Base-by-base conservation (phyloP, 2,113 vertebrate species). In the Misgurnus mizolepis region DNA sequence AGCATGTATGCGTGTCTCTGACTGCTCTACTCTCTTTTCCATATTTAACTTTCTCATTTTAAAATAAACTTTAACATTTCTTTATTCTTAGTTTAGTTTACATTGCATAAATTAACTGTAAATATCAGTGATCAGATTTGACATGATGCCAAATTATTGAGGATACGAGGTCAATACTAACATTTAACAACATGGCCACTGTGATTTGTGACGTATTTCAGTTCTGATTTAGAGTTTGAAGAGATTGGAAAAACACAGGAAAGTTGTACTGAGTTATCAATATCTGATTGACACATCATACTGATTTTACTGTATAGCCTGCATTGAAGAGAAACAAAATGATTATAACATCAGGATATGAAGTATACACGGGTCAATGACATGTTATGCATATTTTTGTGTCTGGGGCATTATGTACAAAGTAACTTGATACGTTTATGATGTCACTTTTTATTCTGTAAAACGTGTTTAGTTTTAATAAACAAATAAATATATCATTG, bases 91-190 rank as follows among this genome's bases (percentile, higher is more conserved):
- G 50, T 71, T 72, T 72, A n/a, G 55, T 74, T 60, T 58, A 34
- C 40, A 1, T 34, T 62, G 47, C 73, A 34, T 27, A 10, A 18
- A 47, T 49, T 18, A 4, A 22, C 1, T 75, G 73, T 75, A 75
- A 75, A 64, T 75, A 75, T 64, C 73, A 64, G 22, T 49, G 11
- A 22, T 74, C 7, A 40, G 68, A 40, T 70, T 55, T 70, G 68
- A 70, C 39, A 61, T 5, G 7, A 27, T 12, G 3, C 47, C 55
- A 74, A 22, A 73, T 60, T 22, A 41, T 74, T 60, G 40, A 34
- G 27, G 27, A 34, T 34, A 34, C 27, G 27, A 34, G 27, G 69
- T 55, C 50, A 58, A 72, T 12, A 11, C 22, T 53, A 39, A 55
- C 34, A 56, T 74, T 43, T 9, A n/a, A 22, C 22, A 50, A 14